Base-by-base conservation (phyloP, 2,113 vertebrate species). In the Tragelaphus buxtoni region DNA sequence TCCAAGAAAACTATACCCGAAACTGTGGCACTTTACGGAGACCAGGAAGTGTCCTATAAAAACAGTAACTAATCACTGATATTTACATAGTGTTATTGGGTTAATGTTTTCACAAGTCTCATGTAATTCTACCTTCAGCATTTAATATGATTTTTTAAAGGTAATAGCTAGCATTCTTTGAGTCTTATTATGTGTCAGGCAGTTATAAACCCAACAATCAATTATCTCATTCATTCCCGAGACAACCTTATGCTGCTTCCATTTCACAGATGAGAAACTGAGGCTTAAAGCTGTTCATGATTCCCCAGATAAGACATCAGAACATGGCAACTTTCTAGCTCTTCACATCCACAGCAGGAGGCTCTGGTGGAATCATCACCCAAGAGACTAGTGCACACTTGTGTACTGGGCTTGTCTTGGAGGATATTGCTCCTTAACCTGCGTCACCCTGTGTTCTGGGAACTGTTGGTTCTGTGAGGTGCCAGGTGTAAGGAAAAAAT, bases 71-170 rank as follows among this genome's bases (percentile, higher is more conserved):
- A 53, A 45, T 42, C 65, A 56, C 18, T 93, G 89, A 89, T 55
- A 83, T 82, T 89, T 87, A 58, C 87, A 47, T 8, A 60, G 22
- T 79, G 91, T 35, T 87, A 45, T 8, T 60, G 58, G 72, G 24
- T 92, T 96, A 79, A 61, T 84, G 53, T 94, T 91, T 93, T 74
- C n/a, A 79, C 35, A 95, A 92, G 63, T 82, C 72, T 86, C 69
- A 22, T 20, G 18, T 88, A 69, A 53, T 47, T 89, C 86, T 14
- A 60, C 32, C 18, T 65, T 83, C 45, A 30, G 47, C 53, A 80
- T 80, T 94, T 91, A 95, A 89, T 94, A 63, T 30, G 82, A 47
- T 91, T 96, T 93, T 63, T 13, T 76, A 95, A 92, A 94, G 32
- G 18, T 72, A 94, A 86, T 28, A 42, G 65, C 35, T 84, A 81